Percentiles rank a stretch among this genome's conserved stretches.
Conservation (phyloP, 2,888 invertebrate species). For the Idaea straminata region DNA sequence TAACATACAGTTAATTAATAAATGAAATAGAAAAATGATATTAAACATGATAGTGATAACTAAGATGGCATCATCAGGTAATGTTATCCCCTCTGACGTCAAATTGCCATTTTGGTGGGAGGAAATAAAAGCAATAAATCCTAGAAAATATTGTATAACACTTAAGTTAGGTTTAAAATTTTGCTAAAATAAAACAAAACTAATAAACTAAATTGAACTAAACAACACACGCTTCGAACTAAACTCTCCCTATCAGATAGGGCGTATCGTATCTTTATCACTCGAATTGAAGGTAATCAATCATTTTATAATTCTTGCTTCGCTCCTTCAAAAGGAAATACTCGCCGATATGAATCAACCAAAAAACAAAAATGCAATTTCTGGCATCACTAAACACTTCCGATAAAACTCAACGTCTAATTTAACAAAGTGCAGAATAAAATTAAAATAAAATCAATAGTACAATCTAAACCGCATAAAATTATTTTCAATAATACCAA, state of each 20-base stretch:
- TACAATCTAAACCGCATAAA: constrained; percentile 76
- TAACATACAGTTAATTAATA: constrained; percentile 45
- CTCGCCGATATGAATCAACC: constrained; percentile 52
- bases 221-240: constrained; percentile 73
- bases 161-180: constrained; percentile 78
- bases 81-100: constrained; percentile 45
- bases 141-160: constrained; percentile 77
- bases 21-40: constrained; percentile 48
- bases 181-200: constrained; percentile 81
- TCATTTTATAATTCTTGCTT: constrained; percentile 60
- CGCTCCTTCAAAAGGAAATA: constrained; percentile 61
- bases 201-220: constrained; percentile 81
- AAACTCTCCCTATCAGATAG: constrained; percentile 65
- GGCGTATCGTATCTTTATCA: constrained; percentile 66
- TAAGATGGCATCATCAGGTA: constrained; percentile 63
- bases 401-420: constrained; percentile 73
- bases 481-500: constrained; percentile 78
- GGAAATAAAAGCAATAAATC: constrained; percentile 74
- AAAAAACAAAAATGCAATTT: constrained; percentile 72
- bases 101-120: constrained; percentile 76
- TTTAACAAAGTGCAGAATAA: constrained; percentile 76
- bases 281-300: constrained; percentile 70
- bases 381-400: constrained; percentile 67
- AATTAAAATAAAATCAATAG: constrained; percentile 79
- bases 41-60: constrained; percentile 51